Evolutionary conservation across 2,888 invertebrate species (phyloP).

Genomic region (Erebia palarica): DNA sequence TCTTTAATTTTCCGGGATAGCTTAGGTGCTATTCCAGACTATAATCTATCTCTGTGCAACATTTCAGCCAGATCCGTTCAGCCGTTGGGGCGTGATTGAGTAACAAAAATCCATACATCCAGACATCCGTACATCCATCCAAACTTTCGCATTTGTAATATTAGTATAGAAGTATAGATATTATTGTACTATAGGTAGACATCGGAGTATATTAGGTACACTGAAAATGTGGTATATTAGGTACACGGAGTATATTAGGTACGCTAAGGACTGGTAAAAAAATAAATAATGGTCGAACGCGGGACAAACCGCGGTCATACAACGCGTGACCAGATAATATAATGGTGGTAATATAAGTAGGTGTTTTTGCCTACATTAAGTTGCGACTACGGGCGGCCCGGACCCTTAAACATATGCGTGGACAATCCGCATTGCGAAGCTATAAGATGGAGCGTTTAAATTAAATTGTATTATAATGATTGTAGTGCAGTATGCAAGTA

Average conservation of each 20-base stretch:
- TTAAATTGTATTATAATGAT: constrained; percentile 30
- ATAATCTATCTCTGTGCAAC: too few relatives aligned
- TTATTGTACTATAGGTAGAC: background rate
- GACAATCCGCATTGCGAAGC: constrained; percentile 29
- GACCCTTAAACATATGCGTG: constrained; percentile 45
- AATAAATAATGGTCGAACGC: constrained; percentile 6
- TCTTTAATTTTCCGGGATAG: too few relatives aligned
- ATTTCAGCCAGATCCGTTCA: too few relatives aligned
- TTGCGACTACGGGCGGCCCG: constrained; percentile 28
- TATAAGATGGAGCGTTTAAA: constrained; percentile 23
- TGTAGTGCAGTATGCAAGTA: constrained; percentile 6
- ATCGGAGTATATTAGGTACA: background rate
- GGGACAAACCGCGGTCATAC: constrained; percentile 29
- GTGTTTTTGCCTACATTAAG: constrained; percentile 55
- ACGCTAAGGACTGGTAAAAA: background rate
- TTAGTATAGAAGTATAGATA: too few relatives aligned
- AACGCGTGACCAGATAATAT: constrained; percentile 54
- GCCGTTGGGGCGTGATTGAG: too few relatives aligned
- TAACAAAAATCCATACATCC: too few relatives aligned
- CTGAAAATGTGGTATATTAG: too few relatives aligned
- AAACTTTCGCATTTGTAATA: too few relatives aligned
- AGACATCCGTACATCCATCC: too few relatives aligned
- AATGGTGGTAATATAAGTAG: constrained; percentile 54
- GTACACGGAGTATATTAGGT: too few relatives aligned
- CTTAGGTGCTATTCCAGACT: too few relatives aligned